These are phyloP conservation scores for Tupaia tana DNA, from an alignment of 2,113 vertebrate genomes.

Conservation along the genomic window DNA sequence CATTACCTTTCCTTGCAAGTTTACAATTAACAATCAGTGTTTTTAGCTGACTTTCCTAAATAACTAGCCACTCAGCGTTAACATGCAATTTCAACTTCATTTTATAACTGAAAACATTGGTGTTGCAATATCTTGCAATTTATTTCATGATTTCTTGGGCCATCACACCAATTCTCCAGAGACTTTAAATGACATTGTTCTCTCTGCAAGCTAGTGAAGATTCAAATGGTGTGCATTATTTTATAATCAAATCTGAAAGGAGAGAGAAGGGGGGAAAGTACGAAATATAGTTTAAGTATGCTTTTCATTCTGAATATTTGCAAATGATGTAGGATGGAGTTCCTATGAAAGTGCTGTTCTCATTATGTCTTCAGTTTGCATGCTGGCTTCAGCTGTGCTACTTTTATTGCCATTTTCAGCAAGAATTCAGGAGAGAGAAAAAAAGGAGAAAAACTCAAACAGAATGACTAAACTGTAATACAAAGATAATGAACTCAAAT, in stretches of 20 bases:
- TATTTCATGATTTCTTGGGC: background rate
- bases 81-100: conserved; percentile 21
- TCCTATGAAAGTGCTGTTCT: conserved; percentile 80
- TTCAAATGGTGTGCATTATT: background rate
- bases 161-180: conserved; percentile 27
- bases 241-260: conserved; percentile 25
- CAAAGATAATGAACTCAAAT: conserved; percentile 85
- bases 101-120: conserved; percentile 12
- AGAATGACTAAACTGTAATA: conserved; percentile 84
- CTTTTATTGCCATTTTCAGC: conserved; percentile 84
- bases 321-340: conserved; percentile 82
- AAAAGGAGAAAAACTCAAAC: conserved; percentile 82
- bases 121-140: background rate
- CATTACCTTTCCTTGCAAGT: background rate
- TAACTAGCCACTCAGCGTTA: background rate
- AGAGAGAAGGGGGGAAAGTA: conserved; percentile 48
- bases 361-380: conserved; percentile 80
- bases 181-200: conserved; percentile 19
- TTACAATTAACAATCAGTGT: conserved; percentile 20
- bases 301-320: conserved; percentile 82
- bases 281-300: conserved; percentile 75
- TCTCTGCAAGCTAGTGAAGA: background rate
- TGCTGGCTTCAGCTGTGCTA: conserved; percentile 82
- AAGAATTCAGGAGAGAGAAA: conserved; percentile 74
- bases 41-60: conserved; percentile 26